Conservation (phyloP, 2,113 vertebrate species). For the Tachysurus vachellii region DNA sequence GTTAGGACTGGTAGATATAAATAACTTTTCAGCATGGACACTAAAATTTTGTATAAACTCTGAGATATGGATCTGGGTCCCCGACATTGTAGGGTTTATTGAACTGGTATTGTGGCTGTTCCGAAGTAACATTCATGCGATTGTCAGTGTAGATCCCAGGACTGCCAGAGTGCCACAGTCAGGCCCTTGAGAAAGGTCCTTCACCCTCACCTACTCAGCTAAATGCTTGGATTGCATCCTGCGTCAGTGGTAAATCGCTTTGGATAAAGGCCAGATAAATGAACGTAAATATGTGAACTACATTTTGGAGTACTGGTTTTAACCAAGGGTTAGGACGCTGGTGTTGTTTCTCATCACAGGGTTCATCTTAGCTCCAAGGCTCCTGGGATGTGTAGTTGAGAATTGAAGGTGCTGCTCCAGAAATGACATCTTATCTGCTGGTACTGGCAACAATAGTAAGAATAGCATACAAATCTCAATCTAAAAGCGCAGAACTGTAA, state of each 20-base stretch:
- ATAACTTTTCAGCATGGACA: neutral
- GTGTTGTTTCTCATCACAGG: constrained; percentile 19
- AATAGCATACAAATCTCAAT: neutral
- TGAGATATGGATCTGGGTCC: neutral
- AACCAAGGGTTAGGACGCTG: constrained; percentile 5
- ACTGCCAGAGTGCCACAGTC: neutral
- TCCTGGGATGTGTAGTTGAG: neutral
- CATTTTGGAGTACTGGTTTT: neutral
- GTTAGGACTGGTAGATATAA: neutral
- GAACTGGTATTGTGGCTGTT: neutral
- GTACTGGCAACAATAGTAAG: constrained; percentile 9
- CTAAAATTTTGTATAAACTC: neutral
- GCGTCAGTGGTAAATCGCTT: neutral
- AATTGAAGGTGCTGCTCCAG: neutral
- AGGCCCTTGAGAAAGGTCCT: constrained; percentile 1
- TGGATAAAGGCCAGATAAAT: neutral
- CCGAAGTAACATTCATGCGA: neutral
- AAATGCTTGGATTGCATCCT: neutral
- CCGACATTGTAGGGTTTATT: neutral
- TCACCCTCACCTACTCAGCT: neutral
- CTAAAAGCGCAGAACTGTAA: neutral
- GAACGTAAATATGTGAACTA: neutral
- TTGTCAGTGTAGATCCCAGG: neutral
- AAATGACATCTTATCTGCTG: constrained; percentile 20
- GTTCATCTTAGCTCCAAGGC: neutral